These are phyloP conservation scores for Colius striatus DNA, from an alignment of 2,113 vertebrate species.

Conservation along the genomic window DNA sequence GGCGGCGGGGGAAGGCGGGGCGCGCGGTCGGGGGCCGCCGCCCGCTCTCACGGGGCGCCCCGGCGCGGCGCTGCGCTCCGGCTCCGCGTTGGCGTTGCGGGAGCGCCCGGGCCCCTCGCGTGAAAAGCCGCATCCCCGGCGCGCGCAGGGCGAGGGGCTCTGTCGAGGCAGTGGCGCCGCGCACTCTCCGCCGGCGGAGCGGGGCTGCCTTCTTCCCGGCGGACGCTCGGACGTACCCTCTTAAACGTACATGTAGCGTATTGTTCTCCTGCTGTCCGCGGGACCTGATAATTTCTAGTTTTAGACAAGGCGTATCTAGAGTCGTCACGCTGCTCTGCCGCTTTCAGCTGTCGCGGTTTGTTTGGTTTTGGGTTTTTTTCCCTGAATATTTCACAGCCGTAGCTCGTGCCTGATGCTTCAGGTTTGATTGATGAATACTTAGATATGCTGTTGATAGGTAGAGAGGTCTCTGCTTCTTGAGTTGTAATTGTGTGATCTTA, in stretches of 20 bases:
- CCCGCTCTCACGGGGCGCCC: not conserved
- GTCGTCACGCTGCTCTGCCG: not conserved
- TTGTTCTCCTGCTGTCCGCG: not conserved
- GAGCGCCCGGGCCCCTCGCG: not conserved
- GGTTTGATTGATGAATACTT: not conserved
- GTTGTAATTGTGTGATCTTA: not conserved
- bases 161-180: not conserved
- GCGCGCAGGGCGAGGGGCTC: not conserved
- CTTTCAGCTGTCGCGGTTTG: not conserved
- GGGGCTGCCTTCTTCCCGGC: not conserved
- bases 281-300: not conserved
- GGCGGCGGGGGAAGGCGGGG: not conserved
- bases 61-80: not conserved
- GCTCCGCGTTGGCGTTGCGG: not conserved
- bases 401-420: not conserved
- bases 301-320: not conserved
- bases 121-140: not conserved
- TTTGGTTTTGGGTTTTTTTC: not conserved
- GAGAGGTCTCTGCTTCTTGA: not conserved
- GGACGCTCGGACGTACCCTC: accelerated
- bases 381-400: not conserved
- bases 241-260: accelerated
- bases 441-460: accelerated
- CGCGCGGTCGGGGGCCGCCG: not conserved
- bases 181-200: not conserved